Evolutionary conservation across 2,888 invertebrate genomes (phyloP).

Genomic region (Melipona bicolor): DNA sequence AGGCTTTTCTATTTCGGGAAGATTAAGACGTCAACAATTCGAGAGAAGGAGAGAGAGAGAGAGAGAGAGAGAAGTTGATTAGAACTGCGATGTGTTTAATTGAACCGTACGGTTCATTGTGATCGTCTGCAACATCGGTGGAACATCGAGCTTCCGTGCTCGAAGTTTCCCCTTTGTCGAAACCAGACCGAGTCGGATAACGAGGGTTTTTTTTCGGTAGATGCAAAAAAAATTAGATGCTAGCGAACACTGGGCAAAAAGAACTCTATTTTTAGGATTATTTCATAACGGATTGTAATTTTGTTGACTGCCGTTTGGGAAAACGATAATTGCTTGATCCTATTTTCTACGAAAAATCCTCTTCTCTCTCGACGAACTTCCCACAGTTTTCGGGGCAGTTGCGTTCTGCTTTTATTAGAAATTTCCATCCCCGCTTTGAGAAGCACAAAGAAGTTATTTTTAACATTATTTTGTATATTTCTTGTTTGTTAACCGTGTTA

Average conservation of each 20-base stretch:
- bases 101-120: constrained; percentile 40
- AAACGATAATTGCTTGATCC: no score
- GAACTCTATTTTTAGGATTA: neutral
- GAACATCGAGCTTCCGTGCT: constrained; percentile 15
- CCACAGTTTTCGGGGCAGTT: no score
- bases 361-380: no score
- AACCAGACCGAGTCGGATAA: constrained; percentile 31
- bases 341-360: neutral
- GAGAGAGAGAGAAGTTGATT: constrained; percentile 38
- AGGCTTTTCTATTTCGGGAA: constrained; percentile 49
- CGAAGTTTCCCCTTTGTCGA: constrained; percentile 15
- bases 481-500: no score
- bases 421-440: no score
- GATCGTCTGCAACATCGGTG: constrained; percentile 7
- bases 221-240: no score
- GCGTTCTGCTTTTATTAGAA: no score
- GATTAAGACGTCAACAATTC: constrained; percentile 59
- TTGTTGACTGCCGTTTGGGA: neutral
- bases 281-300: neutral
- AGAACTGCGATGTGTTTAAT: constrained; percentile 46
- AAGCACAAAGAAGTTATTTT: no score
- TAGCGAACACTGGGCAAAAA: neutral
- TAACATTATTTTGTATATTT: no score
- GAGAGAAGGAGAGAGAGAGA: constrained; percentile 21
- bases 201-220: constrained; percentile 32